Percentiles rank a stretch among this genome's conserved stretches.
Evolutionary conservation across 2,797 vertebrate species (phyloP).

Genomic region (Cuculus canorus): DNA sequence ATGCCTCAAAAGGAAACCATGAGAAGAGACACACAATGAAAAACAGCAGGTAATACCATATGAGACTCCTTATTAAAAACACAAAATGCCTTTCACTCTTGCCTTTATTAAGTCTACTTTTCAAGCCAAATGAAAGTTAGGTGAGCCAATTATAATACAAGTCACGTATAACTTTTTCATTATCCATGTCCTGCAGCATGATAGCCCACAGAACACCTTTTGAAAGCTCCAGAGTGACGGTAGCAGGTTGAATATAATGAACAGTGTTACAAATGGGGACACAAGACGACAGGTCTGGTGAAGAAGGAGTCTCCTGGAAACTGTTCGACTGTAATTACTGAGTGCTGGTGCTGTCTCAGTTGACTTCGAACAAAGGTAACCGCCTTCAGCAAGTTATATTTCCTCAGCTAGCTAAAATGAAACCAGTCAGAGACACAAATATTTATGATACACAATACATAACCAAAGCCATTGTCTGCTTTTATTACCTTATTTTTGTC

Average conservation of each 20-base stretch:
- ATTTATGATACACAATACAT: slow-evolving; percentile 75
- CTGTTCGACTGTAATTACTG: slow-evolving; percentile 82
- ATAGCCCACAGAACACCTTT: slow-evolving; percentile 83
- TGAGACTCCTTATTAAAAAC: slow-evolving; percentile 80
- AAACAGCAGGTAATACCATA: slow-evolving; percentile 75
- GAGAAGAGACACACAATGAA: slow-evolving; percentile 72
- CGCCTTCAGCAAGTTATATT: slow-evolving; percentile 76
- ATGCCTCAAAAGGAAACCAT: slow-evolving; percentile 69
- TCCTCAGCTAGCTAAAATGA: slow-evolving; percentile 76
- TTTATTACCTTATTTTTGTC: slow-evolving; percentile 69
- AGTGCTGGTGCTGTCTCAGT: slow-evolving; percentile 73
- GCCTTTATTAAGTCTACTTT: slow-evolving; percentile 81
- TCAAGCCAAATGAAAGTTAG: slow-evolving; percentile 80
- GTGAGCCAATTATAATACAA: slow-evolving; percentile 80
- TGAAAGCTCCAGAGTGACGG: slow-evolving; percentile 81
- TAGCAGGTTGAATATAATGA: slow-evolving; percentile 85
- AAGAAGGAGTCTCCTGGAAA: slow-evolving; percentile 78
- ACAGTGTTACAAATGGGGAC: slow-evolving; percentile 84
- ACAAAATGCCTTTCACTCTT: slow-evolving; percentile 76
- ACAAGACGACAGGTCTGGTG: slow-evolving; percentile 75
- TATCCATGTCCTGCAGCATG: slow-evolving; percentile 80
- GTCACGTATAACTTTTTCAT: slow-evolving; percentile 83
- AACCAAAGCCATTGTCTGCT: slow-evolving; percentile 74
- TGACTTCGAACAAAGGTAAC: slow-evolving; percentile 79
- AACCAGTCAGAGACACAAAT: slow-evolving; percentile 73